Percentiles rank a stretch among this genome's conserved stretches.
Conservation (phyloP, 2,113 vertebrate genomes). For the Pelvicachromis taeniatus region DNA sequence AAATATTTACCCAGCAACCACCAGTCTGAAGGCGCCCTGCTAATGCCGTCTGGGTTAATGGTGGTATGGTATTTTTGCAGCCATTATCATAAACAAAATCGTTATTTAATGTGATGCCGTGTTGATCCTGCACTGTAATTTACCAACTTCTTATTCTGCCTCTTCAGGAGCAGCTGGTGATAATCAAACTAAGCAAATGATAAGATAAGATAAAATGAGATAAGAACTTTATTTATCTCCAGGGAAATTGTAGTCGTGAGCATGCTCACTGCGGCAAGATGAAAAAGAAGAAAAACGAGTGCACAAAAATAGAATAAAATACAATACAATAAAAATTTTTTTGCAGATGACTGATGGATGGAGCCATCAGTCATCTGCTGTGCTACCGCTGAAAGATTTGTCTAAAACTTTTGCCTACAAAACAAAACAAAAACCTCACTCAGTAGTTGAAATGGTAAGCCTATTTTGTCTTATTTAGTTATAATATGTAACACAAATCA, state of each 20-base stretch:
- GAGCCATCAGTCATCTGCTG: background rate
- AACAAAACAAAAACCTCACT: accelerated
- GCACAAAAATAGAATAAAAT: no score
- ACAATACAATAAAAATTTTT: no score
- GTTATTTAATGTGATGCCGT: background rate
- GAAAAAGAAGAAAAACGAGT: no score
- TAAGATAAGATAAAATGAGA: no score
- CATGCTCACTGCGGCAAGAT: no score
- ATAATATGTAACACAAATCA: background rate
- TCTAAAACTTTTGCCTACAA: no score
- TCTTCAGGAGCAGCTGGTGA: background rate
- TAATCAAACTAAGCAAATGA: background rate
- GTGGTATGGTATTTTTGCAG: background rate
- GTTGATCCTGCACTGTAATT: background rate
- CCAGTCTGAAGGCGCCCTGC: background rate
- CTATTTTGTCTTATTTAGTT: background rate
- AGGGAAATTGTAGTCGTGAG: no score
- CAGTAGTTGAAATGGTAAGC: background rate
- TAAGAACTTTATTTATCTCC: no score
- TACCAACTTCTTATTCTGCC: background rate
- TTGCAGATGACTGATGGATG: background rate
- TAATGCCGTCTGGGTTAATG: background rate
- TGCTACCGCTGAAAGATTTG: background rate
- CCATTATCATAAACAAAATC: background rate
- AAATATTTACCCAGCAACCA: background rate